Evolutionary conservation across 2,797 vertebrate genomes (phyloP).

Genomic region (Cebuella pygmaea): DNA sequence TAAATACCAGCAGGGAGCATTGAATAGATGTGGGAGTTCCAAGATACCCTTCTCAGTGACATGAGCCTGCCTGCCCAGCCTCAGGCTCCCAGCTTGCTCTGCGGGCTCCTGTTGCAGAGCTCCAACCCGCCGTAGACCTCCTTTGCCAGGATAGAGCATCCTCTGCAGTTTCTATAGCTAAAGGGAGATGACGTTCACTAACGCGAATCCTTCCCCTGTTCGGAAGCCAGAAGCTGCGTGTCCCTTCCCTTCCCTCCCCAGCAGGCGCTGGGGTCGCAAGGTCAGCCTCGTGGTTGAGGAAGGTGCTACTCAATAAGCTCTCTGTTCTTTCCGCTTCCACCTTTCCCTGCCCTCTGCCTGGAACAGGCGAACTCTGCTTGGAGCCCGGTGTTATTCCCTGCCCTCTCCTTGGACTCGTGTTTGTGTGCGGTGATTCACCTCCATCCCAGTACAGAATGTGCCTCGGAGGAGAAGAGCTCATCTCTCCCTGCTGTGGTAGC

Average conservation of each 20-base stretch:
- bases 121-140: fast-evolving
- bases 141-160: no score
- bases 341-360: neutral
- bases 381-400: fast-evolving
- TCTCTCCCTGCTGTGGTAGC: neutral
- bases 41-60: neutral
- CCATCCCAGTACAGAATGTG: no score
- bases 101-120: neutral
- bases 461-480: neutral
- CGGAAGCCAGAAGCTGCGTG: neutral
- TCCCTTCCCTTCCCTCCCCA: neutral
- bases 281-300: neutral
- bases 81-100: fast-evolving
- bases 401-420: no score
- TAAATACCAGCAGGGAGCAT: neutral
- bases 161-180: neutral
- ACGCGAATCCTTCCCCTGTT: neutral
- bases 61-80: no score
- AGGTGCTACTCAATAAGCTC: fast-evolving
- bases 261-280: neutral
- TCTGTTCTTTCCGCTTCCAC: neutral
- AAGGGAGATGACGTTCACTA: neutral
- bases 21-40: neutral
- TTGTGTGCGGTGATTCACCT: neutral
- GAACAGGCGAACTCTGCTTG: fast-evolving